Evolutionary conservation across 2,797 vertebrate genomes (phyloP), one percentile per base, ranked within the genome.

Genomic region (Eurystomus glaucurus): DNA sequence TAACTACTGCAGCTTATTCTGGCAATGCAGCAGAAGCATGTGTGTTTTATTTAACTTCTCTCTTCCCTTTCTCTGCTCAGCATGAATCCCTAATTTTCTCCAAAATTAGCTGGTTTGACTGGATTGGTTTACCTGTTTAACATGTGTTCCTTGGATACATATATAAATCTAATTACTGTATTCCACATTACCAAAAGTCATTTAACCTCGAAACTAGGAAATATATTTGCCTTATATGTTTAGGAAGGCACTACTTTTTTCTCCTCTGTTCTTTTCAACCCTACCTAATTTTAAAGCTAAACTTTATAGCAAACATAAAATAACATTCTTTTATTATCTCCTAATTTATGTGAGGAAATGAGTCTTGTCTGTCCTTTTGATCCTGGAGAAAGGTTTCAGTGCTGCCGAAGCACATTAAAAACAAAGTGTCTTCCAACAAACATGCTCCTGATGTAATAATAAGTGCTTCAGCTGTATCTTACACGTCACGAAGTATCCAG

Each of bases 41-140:
- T 77, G 39, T 48, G 9, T 93, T 91, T 88, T 69, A 66, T 68
- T 95, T 93, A 75, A 83, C 35, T 74, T 90, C 58, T 77, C 25
- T 71, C 26, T 71, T 75, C 41, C 31, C 26, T 90, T 95, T 25
- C 41, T 68, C 37, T 90, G 37, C 60, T 35, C 70, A 55, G 65
- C 60, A 43, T 37, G 43, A 93, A 43, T 41, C 26, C 37, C 22
- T 65, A 12, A 88, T 94, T 92, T 94, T 79, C 77, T 89, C 11
- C 54, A 69, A 45, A 94, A 94, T 58, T 39, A 84, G 58, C 26
- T 69, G 25, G 17, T 82, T 79, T 79, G 68, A 14, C 64, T 57
- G 51, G 33, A 29, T 82, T 87, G 45, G 21, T 80, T 87, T 92
- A 70, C 89, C 39, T 92, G 39, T 57, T 95, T 55, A 90, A 70